A percentile compares a stretch with the other conserved stretches of the same genome.
phyloP scores from a whole-genome alignment of 2,888 invertebrate genomes.

The Abrostola triplasia region DNA sequence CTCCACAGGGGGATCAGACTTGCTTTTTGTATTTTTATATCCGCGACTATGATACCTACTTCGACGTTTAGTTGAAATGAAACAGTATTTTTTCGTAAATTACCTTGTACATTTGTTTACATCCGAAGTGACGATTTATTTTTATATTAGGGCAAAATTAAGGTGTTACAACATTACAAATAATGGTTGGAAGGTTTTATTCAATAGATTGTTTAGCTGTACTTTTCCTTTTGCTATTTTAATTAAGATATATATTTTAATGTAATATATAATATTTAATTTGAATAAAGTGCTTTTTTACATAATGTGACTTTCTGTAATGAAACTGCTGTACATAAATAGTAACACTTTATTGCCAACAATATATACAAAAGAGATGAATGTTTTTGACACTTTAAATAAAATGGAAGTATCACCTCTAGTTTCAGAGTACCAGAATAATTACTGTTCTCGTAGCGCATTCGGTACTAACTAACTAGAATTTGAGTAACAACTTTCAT shows the following conservation, averaged over 20 bases:
- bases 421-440: constrained; percentile 67
- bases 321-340: constrained; percentile 30
- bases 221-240: constrained; percentile 85
- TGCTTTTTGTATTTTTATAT: constrained; percentile 88
- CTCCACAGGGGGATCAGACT: constrained; percentile 76
- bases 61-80: constrained; percentile 68
- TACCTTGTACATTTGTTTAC: constrained; percentile 77
- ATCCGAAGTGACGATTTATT: constrained; percentile 72
- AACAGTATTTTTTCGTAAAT: constrained; percentile 82
- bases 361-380: constrained; percentile 72
- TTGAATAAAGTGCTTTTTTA: constrained; percentile 88
- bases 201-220: constrained; percentile 86
- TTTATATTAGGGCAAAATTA: constrained; percentile 77
- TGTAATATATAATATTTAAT: constrained; percentile 88
- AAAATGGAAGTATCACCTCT: constrained; percentile 62
- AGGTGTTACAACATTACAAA: constrained; percentile 76
- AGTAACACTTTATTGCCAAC: constrained; percentile 76
- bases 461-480: constrained; percentile 65
- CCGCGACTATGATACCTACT: constrained; percentile 72
- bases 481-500: constrained; percentile 55
- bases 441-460: constrained; percentile 66
- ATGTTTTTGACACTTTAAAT: constrained; percentile 58
- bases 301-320: constrained; percentile 56
- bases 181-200: constrained; percentile 84
- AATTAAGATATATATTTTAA: constrained; percentile 87